Conservation (phyloP, 35 echinoderm and acorn worm genomes). For the Strongylocentrotus purpuratus region DNA sequence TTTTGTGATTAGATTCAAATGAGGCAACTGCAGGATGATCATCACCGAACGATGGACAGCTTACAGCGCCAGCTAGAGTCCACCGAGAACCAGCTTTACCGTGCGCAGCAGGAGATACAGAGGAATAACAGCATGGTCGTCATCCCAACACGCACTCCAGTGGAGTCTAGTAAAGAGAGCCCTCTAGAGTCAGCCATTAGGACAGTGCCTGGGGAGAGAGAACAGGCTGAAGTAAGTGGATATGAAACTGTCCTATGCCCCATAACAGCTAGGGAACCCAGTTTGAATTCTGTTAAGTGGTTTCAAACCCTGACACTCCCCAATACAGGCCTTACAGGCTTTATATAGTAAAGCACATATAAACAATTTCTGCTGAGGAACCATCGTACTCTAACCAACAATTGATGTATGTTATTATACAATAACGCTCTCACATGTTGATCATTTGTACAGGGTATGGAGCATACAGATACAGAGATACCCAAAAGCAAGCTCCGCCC, state of each 20-base stretch:
- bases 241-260: background rate
- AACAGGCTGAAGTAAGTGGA: conserved; percentile 84
- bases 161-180: conserved; percentile 36
- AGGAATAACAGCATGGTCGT: conserved; percentile 31
- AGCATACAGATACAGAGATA: conserved; percentile 80
- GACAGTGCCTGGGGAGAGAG: conserved; percentile 75
- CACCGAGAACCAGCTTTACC: conserved; percentile 86
- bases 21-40: conserved; percentile 75
- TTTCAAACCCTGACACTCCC: too few relatives aligned
- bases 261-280: too few relatives aligned
- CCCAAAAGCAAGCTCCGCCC: background rate
- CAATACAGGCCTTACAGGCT: too few relatives aligned
- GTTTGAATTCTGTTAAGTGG: too few relatives aligned
- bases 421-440: conserved; percentile 9
- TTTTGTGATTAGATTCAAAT: conserved; percentile 71
- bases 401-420: too few relatives aligned
- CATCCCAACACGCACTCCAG: conserved; percentile 18
- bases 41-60: conserved; percentile 65
- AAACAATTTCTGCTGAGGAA: too few relatives aligned
- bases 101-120: conserved; percentile 77
- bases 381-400: too few relatives aligned
- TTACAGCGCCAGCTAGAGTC: conserved; percentile 87
- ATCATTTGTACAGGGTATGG: conserved; percentile 80
- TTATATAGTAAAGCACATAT: too few relatives aligned
- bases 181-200: conserved; percentile 49